These are phyloP conservation scores for Ormyrus rosae DNA, from an alignment of 2,888 invertebrate species.

Conservation along the genomic window DNA sequence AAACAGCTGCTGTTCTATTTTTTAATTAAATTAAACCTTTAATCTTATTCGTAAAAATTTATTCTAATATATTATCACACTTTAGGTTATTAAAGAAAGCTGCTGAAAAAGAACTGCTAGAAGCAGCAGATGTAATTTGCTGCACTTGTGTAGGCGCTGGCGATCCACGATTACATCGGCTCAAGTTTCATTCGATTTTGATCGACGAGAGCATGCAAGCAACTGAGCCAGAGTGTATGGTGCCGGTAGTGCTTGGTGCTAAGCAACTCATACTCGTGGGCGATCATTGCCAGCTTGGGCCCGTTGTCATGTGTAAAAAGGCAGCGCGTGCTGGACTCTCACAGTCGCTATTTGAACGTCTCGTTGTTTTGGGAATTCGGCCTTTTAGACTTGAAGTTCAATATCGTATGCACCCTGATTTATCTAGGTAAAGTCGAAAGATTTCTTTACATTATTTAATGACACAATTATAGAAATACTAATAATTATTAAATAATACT, in stretches of 20 bases:
- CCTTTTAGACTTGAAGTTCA: slow-evolving; percentile 98
- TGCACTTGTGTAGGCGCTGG: slow-evolving; percentile 99
- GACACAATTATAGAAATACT: too few relatives aligned
- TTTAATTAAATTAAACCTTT: neutral
- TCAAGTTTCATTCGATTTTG: slow-evolving; percentile 96
- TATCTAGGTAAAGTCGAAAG: slow-evolving; percentile 78
- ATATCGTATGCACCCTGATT: slow-evolving; percentile 99
- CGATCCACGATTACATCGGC: slow-evolving; percentile 92
- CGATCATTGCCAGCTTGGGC: slow-evolving; percentile 99
- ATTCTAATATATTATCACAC: neutral
- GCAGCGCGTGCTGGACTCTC: slow-evolving; percentile 97
- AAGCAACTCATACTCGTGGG: slow-evolving; percentile 98
- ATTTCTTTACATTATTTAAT: too few relatives aligned
- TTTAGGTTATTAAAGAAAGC: slow-evolving; percentile 86
- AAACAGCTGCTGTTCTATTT: too few relatives aligned
- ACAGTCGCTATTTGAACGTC: slow-evolving; percentile 96
- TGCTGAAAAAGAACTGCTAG: slow-evolving; percentile 92
- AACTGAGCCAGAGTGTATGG: slow-evolving; percentile 99
- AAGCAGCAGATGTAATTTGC: slow-evolving; percentile 98
- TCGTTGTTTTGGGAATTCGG: slow-evolving; percentile 97
- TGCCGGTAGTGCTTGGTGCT: slow-evolving; percentile 97
- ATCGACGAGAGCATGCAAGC: slow-evolving; percentile 99
- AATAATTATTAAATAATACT: neutral
- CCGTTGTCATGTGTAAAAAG: slow-evolving; percentile 99
- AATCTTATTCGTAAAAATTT: neutral